These are phyloP conservation scores for Chymomyza fuscimana DNA, from an alignment of 2,888 invertebrate genomes.

Conservation along the genomic window DNA sequence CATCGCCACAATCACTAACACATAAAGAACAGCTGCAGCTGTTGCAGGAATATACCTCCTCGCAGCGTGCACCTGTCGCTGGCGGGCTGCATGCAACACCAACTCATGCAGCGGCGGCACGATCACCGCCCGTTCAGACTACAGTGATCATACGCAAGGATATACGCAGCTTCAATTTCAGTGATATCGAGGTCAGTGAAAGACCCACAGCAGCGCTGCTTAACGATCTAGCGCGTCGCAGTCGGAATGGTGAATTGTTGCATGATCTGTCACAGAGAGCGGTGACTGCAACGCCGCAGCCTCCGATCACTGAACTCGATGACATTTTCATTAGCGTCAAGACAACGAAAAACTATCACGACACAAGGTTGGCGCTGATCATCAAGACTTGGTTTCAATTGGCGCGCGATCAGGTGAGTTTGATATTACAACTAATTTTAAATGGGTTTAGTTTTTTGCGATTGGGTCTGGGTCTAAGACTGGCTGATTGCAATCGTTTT, in stretches of 20 bases:
- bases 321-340: conserved; percentile 98
- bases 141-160: conserved; percentile 80
- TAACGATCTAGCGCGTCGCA: conserved; percentile 74
- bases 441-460: neutral
- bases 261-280: conserved; percentile 78
- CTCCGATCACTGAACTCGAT: conserved; percentile 86
- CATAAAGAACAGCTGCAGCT: conserved; percentile 31
- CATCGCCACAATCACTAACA: conserved; percentile 2
- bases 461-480: conserved; percentile 1
- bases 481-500: conserved; percentile 42
- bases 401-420: conserved; percentile 92
- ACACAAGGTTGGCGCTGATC: conserved; percentile 90
- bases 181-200: conserved; percentile 78
- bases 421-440: conserved; percentile 3
- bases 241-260: conserved; percentile 77
- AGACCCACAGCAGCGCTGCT: conserved; percentile 72
- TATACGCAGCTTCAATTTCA: conserved; percentile 79
- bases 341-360: conserved; percentile 93
- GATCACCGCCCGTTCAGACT: conserved; percentile 53
- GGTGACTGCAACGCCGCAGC: conserved; percentile 80
- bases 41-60: conserved; percentile 37
- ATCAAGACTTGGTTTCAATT: conserved; percentile 97
- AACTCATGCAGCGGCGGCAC: conserved; percentile 23
- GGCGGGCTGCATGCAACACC: conserved; percentile 29
- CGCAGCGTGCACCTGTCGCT: conserved; percentile 37